Evolutionary conservation across 2,888 invertebrate species (phyloP), one percentile per base, ranked within the genome.

Genomic region (Spodoptera exigua): DNA sequence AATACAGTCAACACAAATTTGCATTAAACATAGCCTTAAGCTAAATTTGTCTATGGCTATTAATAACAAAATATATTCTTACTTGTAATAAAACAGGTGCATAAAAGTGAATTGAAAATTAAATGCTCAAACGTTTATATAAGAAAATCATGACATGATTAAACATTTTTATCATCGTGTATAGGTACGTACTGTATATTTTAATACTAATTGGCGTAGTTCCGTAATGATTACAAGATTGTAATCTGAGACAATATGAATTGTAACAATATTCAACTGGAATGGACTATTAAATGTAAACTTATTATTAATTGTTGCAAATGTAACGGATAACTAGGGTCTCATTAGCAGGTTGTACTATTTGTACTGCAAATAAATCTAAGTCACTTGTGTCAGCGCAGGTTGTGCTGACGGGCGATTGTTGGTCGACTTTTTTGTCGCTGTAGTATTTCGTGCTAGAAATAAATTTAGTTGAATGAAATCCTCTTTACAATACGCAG

Each of bases 251-350:
- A 64, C 56, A 75, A 75, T 73, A 72, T 68, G 63, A 69, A 68
- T 57, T 52, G 68, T 69, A 65, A 59, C 71, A 55, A 65, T 65
- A 69, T 69, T 52, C 58, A 58, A 55, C 45, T 39, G 18, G 66
- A 56, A 49, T 47, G 17, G 55, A 56, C 46, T 61, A 60, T 66
- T 77, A 61, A 75, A 77, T 68, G 64, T 67, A 61, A 66, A 75
- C 57, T 68, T 78, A 77, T 75, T 77, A 76, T 78, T 76, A 79
- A 79, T 74, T 68, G 78, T 68, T 70, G 74, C 66, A 78, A 78
- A 74, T 75, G 54, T 71, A 78, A 72, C 61, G 52, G 70, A 68
- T 74, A 79, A 72, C 70, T 70, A 62, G 70, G 61, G 37, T 34
- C 78, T 79, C 76, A 79, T 79, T 79, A 79, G 64, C 78, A 76